Evolutionary conservation across 2,797 vertebrate species (phyloP).

Genomic region (Typhlichthys subterraneus): DNA sequence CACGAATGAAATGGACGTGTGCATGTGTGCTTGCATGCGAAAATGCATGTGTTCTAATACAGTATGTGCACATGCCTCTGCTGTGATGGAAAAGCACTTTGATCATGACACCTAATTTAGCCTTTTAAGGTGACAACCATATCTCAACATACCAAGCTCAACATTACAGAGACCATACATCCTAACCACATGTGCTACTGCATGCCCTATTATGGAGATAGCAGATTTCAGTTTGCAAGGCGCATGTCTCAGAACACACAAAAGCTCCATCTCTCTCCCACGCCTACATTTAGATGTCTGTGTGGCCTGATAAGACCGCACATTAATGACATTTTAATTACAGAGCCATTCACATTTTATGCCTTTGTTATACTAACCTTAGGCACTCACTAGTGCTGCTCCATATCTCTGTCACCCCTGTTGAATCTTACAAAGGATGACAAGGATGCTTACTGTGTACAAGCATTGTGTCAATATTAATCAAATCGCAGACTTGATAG

Average conservation of each 20-base stretch:
- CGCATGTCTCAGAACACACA: conserved; percentile 37
- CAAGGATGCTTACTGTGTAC: conserved; percentile 30
- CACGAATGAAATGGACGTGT: conserved; percentile 1
- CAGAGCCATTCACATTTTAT: conserved; percentile 58
- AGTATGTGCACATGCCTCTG: conserved; percentile 11
- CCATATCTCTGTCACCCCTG: conserved; percentile 37
- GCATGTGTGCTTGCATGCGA: conserved; percentile 3
- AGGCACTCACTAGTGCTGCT: conserved; percentile 27
- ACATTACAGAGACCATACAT: conserved; percentile 61
- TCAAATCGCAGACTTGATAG: conserved; percentile 16
- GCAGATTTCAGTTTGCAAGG: conserved; percentile 47
- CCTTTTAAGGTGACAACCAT: conserved; percentile 59
- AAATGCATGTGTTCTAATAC: conserved; percentile 7
- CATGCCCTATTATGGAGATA: conserved; percentile 56
- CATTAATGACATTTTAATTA: conserved; percentile 79
- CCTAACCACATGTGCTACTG: conserved; percentile 36
- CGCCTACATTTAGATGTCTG: conserved; percentile 68
- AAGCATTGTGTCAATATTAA: conserved; percentile 32
- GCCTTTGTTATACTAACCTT: conserved; percentile 61
- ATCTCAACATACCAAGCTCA: conserved; percentile 51
- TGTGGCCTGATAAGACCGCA: conserved; percentile 67
- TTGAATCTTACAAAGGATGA: conserved; percentile 36
- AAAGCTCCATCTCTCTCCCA: conserved; percentile 53
- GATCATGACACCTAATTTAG: conserved; percentile 65
- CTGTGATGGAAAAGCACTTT: conserved; percentile 30